Conservation (phyloP, 2,888 invertebrate species). For the Rhimphoctona megacephalus region DNA sequence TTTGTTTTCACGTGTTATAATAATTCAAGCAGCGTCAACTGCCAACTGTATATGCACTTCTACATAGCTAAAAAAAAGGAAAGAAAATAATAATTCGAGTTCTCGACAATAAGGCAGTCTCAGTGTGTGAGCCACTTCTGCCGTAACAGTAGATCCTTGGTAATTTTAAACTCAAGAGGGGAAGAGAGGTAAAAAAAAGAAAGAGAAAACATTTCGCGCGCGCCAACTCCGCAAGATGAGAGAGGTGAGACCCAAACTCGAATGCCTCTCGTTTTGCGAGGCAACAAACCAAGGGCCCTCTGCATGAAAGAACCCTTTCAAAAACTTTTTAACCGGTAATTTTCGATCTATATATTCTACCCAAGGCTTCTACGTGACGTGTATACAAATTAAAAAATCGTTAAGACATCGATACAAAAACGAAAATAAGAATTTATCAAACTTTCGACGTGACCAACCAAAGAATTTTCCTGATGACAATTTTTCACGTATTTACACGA, state of each 20-base stretch:
- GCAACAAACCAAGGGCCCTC: constrained; percentile 28
- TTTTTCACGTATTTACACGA: neutral
- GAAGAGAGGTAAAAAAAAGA: constrained; percentile 11
- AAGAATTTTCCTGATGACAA: constrained; percentile 26
- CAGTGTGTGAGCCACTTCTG: constrained; percentile 63
- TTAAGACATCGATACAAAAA: neutral
- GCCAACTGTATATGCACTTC: constrained; percentile 64
- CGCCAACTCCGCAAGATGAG: constrained; percentile 48
- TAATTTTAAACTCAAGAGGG: constrained; percentile 77
- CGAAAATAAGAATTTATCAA: neutral
- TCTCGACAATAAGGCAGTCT: constrained; percentile 70
- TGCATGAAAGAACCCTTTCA: constrained; percentile 24
- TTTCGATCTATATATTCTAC: constrained; percentile 18
- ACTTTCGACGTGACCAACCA: neutral
- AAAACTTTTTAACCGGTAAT: constrained; percentile 20
- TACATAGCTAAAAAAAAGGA: constrained; percentile 31
- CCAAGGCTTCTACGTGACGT: neutral
- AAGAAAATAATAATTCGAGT: constrained; percentile 27
- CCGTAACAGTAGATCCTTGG: constrained; percentile 78
- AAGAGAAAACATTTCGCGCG: constrained; percentile 50
- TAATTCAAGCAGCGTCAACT: constrained; percentile 76
- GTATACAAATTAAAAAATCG: constrained; percentile 9
- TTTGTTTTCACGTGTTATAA: constrained; percentile 51
- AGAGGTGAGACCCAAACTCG: constrained; percentile 69
- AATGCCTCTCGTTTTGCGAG: constrained; percentile 69